These are phyloP conservation scores for Diplodus sargus DNA, from an alignment of 2,797 vertebrate species.

Conservation along the genomic window DNA sequence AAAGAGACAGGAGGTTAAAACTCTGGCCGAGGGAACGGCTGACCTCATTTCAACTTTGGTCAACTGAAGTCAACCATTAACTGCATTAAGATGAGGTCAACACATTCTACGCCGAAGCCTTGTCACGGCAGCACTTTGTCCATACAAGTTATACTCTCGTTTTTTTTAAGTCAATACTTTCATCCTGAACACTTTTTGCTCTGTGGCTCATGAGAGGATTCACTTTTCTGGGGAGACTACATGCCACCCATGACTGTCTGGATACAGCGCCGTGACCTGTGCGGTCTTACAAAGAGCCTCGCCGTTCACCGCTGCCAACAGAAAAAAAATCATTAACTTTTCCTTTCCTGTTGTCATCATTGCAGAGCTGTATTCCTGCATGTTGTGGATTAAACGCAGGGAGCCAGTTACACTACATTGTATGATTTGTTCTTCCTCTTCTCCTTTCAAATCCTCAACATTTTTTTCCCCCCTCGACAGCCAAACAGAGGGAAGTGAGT, in stretches of 20 bases:
- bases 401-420: too few relatives aligned
- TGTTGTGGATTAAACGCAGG: too few relatives aligned
- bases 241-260: not conserved
- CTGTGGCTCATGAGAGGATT: not conserved
- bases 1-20: not conserved
- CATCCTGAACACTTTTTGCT: not conserved
- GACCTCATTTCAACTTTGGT: conserved; percentile 67
- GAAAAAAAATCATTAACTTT: not conserved
- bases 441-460: not conserved
- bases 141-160: not conserved
- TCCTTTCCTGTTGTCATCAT: not conserved
- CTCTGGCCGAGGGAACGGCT: conserved; percentile 30
- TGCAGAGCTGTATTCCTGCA: not conserved
- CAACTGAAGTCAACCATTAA: conserved; percentile 76
- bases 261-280: not conserved
- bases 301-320: not conserved
- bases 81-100: conserved; percentile 58
- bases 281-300: not conserved
- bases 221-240: not conserved
- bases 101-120: conserved; percentile 18
- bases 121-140: not conserved
- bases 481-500: not conserved
- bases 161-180: not conserved
- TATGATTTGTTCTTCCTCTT: too few relatives aligned
- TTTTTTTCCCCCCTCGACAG: not conserved